A percentile compares a stretch with the other conserved stretches of the same genome.
These are phyloP conservation scores for Lamellibrachia satsuma DNA, from an alignment of 2,888 invertebrate genomes.

Conservation along the genomic window DNA sequence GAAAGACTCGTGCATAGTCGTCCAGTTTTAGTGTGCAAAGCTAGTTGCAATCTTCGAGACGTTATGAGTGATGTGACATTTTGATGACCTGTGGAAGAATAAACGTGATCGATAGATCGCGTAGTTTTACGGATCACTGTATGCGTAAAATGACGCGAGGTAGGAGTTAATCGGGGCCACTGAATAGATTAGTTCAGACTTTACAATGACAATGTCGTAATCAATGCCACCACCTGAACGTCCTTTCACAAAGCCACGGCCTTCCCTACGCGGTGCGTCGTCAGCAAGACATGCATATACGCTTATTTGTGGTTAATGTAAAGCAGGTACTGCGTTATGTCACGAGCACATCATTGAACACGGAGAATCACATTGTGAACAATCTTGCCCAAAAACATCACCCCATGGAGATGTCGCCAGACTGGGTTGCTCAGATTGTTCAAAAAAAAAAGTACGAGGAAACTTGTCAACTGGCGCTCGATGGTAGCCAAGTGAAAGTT, in stretches of 20 bases:
- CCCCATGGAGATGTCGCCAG: too few species aligned
- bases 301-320: not conserved
- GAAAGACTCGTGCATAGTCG: not conserved
- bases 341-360: too few species aligned
- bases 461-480: too few species aligned
- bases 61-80: not conserved
- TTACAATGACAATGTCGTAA: not conserved
- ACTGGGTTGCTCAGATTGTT: too few species aligned
- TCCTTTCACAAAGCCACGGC: not conserved
- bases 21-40: not conserved
- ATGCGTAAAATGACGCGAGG: not conserved
- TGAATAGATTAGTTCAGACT: not conserved
- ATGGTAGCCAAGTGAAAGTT: too few species aligned
- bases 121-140: not conserved
- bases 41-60: not conserved
- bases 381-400: too few species aligned
- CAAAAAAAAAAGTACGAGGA: too few species aligned
- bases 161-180: not conserved
- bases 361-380: too few species aligned
- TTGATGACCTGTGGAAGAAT: not conserved
- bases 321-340: too few species aligned
- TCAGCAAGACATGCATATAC: not conserved
- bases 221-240: not conserved
- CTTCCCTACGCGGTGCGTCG: not conserved
- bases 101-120: not conserved